Conservation (phyloP, 2,888 invertebrate genomes). For the Cheilosia pagana region DNA sequence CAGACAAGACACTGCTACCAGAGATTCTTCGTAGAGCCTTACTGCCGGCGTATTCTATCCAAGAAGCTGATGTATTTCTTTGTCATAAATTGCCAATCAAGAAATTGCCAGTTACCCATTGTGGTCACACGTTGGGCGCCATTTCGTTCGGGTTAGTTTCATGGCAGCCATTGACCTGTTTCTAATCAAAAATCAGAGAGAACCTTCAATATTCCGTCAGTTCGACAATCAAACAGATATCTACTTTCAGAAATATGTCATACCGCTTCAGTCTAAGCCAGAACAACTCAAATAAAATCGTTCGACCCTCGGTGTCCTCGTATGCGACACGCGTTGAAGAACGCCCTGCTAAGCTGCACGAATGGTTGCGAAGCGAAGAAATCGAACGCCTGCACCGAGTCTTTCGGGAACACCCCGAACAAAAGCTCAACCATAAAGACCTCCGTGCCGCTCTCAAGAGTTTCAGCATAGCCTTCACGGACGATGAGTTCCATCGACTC, state of each 20-base stretch:
- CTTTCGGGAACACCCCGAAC: constrained; percentile 76
- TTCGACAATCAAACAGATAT: background rate
- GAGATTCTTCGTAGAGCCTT: too few species aligned
- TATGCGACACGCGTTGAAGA: constrained; percentile 75
- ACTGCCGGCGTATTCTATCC: too few species aligned
- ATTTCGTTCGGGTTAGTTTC: too few species aligned
- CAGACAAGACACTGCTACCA: too few species aligned
- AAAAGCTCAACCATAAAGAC: constrained; percentile 77
- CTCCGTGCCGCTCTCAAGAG: constrained; percentile 78
- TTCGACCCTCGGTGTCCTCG: constrained; percentile 77
- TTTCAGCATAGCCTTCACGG: constrained; percentile 79
- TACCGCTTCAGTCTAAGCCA: constrained; percentile 48
- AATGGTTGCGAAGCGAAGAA: constrained; percentile 79
- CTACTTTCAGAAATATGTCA: constrained; percentile 43
- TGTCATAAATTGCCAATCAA: too few species aligned
- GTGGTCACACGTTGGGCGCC: too few species aligned
- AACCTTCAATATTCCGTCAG: constrained; percentile 2
- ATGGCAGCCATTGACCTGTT: background rate
- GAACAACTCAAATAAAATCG: constrained; percentile 40
- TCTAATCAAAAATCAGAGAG: background rate
- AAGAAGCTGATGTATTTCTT: too few species aligned
- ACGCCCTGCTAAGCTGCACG: constrained; percentile 79
- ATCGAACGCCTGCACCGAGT: constrained; percentile 78
- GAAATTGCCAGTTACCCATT: too few species aligned
- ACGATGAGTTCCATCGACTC: constrained; percentile 86